Base-by-base conservation (phyloP, 2,113 vertebrate species). In the Australoheros scitulus region DNA sequence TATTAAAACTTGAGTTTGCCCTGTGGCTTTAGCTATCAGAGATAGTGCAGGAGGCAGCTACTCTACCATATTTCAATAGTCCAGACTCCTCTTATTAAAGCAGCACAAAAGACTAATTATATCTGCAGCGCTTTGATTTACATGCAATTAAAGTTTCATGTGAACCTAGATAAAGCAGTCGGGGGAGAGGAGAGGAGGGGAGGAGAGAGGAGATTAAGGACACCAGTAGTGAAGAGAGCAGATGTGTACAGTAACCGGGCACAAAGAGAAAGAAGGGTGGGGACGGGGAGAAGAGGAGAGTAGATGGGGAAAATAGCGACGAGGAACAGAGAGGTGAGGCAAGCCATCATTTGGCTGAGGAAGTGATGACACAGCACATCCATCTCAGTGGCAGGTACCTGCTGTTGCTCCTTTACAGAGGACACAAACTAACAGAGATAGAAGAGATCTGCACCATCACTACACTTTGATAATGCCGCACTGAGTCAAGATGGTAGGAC, bases 131-230 rank as follows among this genome's bases (percentile, higher is more conserved):
- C 90, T 91, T 94, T 93, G 94, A 94, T 94, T 92, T 92, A 92
- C 94, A 93, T 92, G 90, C 91, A 94, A 93, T 94, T 94, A 92
- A 93, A 93, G 91, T 92, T 94, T 91, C 92, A 93, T 92, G 86
- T 82, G 90, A 87, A 86, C 83, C 84, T 75, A 91, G 90, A 92
- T 88, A 93, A 91, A 92, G 80, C 76, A 80, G 90, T 76, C 64
- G 75, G 52, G n/a, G 81, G 61, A 52, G 70, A 72, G 59, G n/a
- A 32, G 76, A 57, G 52, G 50, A 20, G 79, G 59, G 50, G 9
- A 13, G 61, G 14, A 50, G 24, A 60, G 38, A 20, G 56, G 63
- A 41, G 77, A 47, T 61, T 55, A 36, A 59, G 34, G 57, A 81
- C 63, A 79, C 7, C 20, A 76, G 74, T 57, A n/a, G 65, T 36